These are phyloP conservation scores for Drosophila nr. perissopoda DNA, from an alignment of 2,888 invertebrate genomes.

Conservation along the genomic window DNA sequence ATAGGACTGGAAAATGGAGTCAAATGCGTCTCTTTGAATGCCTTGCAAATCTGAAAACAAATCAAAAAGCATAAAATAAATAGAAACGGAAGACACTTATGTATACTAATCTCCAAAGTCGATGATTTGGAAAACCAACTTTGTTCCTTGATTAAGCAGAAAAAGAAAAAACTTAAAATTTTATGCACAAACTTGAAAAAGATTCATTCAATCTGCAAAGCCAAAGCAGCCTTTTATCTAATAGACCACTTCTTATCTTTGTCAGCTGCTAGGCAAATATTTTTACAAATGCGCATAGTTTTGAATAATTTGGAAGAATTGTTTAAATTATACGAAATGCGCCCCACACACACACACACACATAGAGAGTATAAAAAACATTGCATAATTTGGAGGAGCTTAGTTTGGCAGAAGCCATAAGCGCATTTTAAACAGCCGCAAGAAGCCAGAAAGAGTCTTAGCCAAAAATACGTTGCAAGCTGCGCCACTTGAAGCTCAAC, in stretches of 20 bases:
- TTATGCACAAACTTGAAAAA: not conserved
- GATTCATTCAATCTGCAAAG: slow-evolving; percentile 9
- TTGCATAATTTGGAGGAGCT: slow-evolving; percentile 62
- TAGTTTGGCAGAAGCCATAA: slow-evolving; percentile 31
- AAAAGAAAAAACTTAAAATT: not conserved
- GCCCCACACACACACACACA: slow-evolving; percentile 4
- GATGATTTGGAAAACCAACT: not conserved
- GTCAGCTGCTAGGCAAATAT: slow-evolving; percentile 23
- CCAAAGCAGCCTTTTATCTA: slow-evolving; percentile 1
- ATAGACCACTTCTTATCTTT: slow-evolving; percentile 20
- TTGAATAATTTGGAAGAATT: slow-evolving; percentile 64
- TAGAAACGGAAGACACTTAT: not conserved
- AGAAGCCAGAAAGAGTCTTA: slow-evolving; percentile 18
- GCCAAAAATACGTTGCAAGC: slow-evolving; percentile 54
- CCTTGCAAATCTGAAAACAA: not conserved
- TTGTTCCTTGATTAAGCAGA: not conserved
- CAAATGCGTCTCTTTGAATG: not conserved
- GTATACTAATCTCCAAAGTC: not conserved
- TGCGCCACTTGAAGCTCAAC: slow-evolving; percentile 55
- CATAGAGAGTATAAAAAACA: slow-evolving; percentile 26
- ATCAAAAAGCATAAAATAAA: not conserved
- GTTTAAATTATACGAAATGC: slow-evolving; percentile 35
- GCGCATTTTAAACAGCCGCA: slow-evolving; percentile 60
- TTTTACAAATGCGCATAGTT: slow-evolving; percentile 63
- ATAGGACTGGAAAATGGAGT: not conserved